phyloP scores from a whole-genome alignment of 2,113 vertebrate species.

The Oxygymnocypris stewartii region DNA sequence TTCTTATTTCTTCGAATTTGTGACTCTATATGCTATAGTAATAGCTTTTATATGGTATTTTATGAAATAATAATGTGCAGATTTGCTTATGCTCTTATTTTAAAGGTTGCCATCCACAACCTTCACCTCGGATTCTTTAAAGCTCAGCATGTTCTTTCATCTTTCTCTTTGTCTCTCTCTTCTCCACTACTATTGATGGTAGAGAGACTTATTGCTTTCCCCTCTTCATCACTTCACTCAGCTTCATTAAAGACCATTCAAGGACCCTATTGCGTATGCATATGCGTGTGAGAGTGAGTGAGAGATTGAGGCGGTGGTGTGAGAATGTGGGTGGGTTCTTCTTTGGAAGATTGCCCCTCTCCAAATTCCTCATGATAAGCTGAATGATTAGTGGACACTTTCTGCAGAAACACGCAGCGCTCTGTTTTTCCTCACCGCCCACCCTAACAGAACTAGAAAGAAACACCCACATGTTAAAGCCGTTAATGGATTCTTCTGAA shows the following conservation, averaged over 20 bases:
- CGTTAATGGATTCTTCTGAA: slow-evolving; percentile 34
- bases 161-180: not conserved
- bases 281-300: not conserved
- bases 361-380: slow-evolving; percentile 38
- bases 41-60: not conserved
- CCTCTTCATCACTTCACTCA: not conserved
- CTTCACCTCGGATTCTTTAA: not conserved
- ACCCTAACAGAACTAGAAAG: slow-evolving; percentile 24
- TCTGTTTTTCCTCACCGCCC: slow-evolving; percentile 38
- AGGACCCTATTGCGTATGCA: not conserved
- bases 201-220: not conserved
- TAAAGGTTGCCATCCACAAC: not conserved
- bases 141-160: not conserved
- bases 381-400: slow-evolving; percentile 37
- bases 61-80: not conserved
- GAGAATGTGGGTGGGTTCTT: slow-evolving; percentile 28
- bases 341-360: slow-evolving; percentile 40
- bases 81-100: not conserved
- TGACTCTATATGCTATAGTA: not conserved
- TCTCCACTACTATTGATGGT: not conserved
- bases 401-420: slow-evolving; percentile 16
- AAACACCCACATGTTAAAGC: slow-evolving; percentile 43
- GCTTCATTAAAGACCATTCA: slow-evolving; percentile 18
- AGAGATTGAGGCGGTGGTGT: not conserved
- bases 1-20: not conserved